Conservation (phyloP, 2,888 invertebrate species). For the Rapana venosa region DNA sequence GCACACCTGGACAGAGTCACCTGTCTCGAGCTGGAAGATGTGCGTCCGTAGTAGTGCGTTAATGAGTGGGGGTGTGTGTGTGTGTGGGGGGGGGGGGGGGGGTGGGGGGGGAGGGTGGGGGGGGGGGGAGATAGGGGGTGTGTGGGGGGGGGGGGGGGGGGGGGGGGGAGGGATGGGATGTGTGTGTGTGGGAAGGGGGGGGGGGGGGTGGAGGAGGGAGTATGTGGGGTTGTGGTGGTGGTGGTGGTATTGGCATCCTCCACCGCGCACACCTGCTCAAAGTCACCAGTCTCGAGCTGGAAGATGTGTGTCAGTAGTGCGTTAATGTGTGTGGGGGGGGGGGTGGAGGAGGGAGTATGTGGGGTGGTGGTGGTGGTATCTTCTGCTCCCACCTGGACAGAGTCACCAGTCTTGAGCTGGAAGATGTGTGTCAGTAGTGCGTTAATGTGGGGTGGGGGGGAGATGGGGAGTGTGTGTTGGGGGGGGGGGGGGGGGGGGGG, state of each 20-base stretch:
- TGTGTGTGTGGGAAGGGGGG: no score
- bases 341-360: background rate
- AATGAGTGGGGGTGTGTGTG: constrained; percentile 2
- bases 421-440: background rate
- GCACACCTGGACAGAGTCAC: constrained; percentile 66
- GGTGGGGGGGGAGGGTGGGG: no score
- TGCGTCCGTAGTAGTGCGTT: constrained; percentile 63
- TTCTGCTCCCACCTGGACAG: no score
- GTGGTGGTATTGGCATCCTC: no score
- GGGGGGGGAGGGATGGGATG: background rate
- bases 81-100: background rate
- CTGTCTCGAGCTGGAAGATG: constrained; percentile 81
- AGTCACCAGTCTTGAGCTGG: background rate
- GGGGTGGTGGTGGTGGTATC: background rate
- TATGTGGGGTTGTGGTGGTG: no score
- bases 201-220: no score
- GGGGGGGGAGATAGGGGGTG: background rate
- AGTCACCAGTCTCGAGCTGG: background rate
- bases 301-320: background rate
- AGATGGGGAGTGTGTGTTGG: no score
- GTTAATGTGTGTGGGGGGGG: background rate
- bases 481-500: no score
- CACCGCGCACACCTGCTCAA: background rate
- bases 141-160: background rate
- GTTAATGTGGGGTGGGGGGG: background rate